phyloP scores from a whole-genome alignment of 1,140 invertebrate genomes.

The Calosoma granatense region DNA sequence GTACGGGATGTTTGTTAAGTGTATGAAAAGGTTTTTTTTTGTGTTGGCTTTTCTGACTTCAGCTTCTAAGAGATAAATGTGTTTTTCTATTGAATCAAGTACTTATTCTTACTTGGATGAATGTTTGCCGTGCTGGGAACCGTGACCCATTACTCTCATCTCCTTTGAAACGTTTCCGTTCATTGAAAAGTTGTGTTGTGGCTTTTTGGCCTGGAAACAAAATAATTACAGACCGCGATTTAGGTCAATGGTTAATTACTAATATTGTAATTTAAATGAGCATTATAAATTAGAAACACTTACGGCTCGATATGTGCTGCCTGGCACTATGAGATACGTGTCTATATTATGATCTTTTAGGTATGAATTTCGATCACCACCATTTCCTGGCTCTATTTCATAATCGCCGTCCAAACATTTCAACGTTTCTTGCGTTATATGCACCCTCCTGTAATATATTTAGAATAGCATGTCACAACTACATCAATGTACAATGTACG shows the following conservation, averaged over 20 bases:
- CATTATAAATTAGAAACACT: too few species aligned
- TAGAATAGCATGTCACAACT: not conserved
- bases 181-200: constrained; percentile 45
- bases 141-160: constrained; percentile 78
- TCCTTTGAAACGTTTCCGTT: constrained; percentile 80
- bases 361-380: constrained; percentile 74
- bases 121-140: constrained; percentile 55
- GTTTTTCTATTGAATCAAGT: too few species aligned
- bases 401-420: constrained; percentile 77
- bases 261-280: too few species aligned
- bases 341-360: constrained; percentile 86
- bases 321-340: constrained; percentile 80
- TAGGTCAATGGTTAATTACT: too few species aligned
- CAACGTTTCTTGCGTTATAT: constrained; percentile 87
- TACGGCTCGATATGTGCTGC: constrained; percentile 56
- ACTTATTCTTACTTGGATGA: constrained; percentile 52
- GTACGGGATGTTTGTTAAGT: not conserved
- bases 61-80: not conserved
- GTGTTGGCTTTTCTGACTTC: not conserved
- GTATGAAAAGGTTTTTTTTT: not conserved
- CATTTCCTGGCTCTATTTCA: constrained; percentile 79
- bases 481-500: not conserved
- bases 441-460: constrained; percentile 64
- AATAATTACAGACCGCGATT: constrained; percentile 1
- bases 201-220: constrained; percentile 39